Base-by-base conservation (phyloP, 2,113 vertebrate genomes). In the Tympanuchus pallidicinctus region DNA sequence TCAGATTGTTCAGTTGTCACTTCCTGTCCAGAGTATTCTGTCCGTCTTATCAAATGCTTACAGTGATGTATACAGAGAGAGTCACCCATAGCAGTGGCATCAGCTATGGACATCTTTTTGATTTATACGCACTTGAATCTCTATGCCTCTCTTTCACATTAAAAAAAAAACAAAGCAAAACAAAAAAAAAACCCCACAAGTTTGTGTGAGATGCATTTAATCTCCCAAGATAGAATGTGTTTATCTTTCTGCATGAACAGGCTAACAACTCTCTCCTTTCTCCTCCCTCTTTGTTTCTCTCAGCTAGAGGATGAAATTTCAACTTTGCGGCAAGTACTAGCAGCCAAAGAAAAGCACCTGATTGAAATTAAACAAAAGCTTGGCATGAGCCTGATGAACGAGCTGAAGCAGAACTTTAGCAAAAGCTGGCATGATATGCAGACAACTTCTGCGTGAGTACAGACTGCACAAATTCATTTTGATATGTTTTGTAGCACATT, bases 221-320 rank as follows among this genome's bases (percentile, higher is more conserved):
- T 34, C 27, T 94, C 22, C 61, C 89, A n/a, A 12, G 8, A 34
- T 13, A 1, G 0, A 73, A 24, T 59, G 17, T 70, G 32, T 86
- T 74, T 67, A 22, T 76, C 6, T 2, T 86, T 48, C 14, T 70
- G 25, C 87, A 22, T 25, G 47, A 59, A 20, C 21, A 65, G 15
- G 15, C 34, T 94, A 86, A 96, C 22, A 11, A 27, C 12, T 75
- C 71, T 88, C 34, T 90, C 11, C 38, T 89, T 85, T 86, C 61
- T 89, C 20, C 45, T 81, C 10, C 48, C 18, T n/a, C 45, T 82
- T 75, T 78, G 20, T 88, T 73, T 56, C n/a, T 50, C 91, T 79
- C 77, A 99, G 99, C 97, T 99, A 86, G 99, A 99, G 85, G 99
- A 99, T 89, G 99, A 99, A 98, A 99, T 99, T 92, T 97, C 97